A percentile compares a stretch with the other conserved stretches of the same genome.
These are phyloP conservation scores for Diorhabda carinulata DNA, from an alignment of 1,140 invertebrate species.

Conservation along the genomic window DNA sequence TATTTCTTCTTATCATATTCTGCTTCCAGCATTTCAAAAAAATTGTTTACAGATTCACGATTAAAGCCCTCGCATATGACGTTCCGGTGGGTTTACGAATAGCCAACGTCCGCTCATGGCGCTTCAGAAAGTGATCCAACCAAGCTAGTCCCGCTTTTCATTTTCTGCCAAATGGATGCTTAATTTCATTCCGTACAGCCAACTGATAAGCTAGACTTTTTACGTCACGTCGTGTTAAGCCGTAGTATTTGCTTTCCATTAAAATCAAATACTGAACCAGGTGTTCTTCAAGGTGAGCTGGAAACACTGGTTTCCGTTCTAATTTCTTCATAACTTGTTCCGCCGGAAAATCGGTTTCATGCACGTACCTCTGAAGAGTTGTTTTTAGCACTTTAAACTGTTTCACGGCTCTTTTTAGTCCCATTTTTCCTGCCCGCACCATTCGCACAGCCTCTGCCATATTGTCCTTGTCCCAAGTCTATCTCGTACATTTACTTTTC, in stretches of 20 bases:
- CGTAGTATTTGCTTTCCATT: conserved; percentile 21
- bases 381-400: no score
- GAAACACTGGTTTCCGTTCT: no score
- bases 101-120: not conserved
- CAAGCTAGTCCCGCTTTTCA: not conserved
- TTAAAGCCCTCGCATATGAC: not conserved
- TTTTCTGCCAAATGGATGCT: conserved; percentile 14
- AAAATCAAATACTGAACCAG: conserved; percentile 11
- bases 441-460: no score
- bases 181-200: conserved; percentile 9
- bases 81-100: not conserved
- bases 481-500: no score
- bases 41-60: conserved; percentile 10
- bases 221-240: conserved; percentile 14
- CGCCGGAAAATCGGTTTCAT: no score
- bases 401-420: no score
- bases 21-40: conserved; percentile 17
- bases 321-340: no score
- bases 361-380: no score
- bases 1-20: conserved; percentile 1
- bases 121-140: no score
- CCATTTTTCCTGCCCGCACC: no score
- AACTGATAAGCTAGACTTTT: conserved; percentile 13
- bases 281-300: not conserved
- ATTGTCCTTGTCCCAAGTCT: no score